Evolutionary conservation across 2,888 invertebrate genomes (phyloP), one percentile per base, ranked within the genome.

Genomic region (Acleris emargana): DNA sequence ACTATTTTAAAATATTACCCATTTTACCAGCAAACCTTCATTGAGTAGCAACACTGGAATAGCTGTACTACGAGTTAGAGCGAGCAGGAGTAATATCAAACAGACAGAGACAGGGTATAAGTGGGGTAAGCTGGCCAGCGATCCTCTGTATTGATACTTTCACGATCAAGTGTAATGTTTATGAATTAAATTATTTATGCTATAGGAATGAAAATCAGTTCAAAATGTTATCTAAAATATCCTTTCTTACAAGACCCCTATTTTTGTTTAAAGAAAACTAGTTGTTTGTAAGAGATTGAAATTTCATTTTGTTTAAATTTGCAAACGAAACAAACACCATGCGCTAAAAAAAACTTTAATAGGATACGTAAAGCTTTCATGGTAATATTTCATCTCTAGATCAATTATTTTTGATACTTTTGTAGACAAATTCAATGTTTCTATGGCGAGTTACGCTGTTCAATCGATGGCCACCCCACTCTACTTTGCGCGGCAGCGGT

Each of bases 401-500:
- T 54, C 4, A 42, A 42, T 42, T 18, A 16, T 54, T 54, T 42
- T 5, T 16, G n/a, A 42, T 16, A 20, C 42, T 42, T 54, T 16
- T 16, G 20, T 38, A 7, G 11, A 42, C 5, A 16, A 42, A 42
- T 20, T 22, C 32, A n/a, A 20, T 20, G 60, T 58, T 47, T 58
- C 51, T 17, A 16, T 43, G 25, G 51, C n/a, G 42, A 67, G 73
- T 49, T 57, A 50, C 28, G 42, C 43, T 61, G 22, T 53, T 52
- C 18, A n/a, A 11, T 49, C 47, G 51, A 73, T 83, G 81, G 82
- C 67, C 78, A 86, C 88, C 84, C 91, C 86, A 89, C 87, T 89
- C 89, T 85, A 91, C 91, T 91, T 91, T 91, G 89, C 91, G 91
- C 91, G 91, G 91, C 89, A 91, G 91, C 91, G 92, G 92, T 91